Base-by-base conservation (phyloP, 2,888 invertebrate species). In the Drosophila basisetae region DNA sequence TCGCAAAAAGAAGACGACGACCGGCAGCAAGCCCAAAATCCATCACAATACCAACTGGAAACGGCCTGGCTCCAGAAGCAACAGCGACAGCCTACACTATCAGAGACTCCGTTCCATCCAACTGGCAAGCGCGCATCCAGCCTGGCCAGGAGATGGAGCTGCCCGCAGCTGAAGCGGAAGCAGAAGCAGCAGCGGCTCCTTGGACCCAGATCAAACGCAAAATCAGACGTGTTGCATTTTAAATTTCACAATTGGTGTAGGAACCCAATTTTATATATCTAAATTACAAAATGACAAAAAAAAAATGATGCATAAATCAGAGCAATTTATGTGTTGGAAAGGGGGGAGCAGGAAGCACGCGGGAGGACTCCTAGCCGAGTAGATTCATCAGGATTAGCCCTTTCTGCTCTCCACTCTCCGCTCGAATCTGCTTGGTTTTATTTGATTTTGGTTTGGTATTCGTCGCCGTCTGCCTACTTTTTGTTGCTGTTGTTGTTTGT, bases 301-400 rank as follows among this genome's bases (percentile, higher is more conserved):
- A 37, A 41, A n/a, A 10, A 41, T 4, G 0, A 10, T 41, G n/a
- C 2, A 4, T 41, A 10, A n/a, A 41, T 2, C 37, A 37, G 1
- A 37, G 7, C 18, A 37, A 37, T 18, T 31, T 2, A 9, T 18
- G 37, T 5, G 18, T 37, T 37, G 18, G 7, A 37, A 2, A 7
- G 37, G 37, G 33, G 35, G 13, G 35, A 35, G 16, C 35, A 16
- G 35, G 16, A 37, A 37, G 7, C 37, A 7, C 37, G 6, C 16
- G 6, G 18, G 18, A 37, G 37, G 18, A 37, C 18, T 37, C 37
- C 16, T 37, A 18, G 7, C 18, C 6, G 37, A 37, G 18, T 37
- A 18, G 37, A 6, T 85, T 72, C 59, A 68, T 71, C 69, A 82
- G 86, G 89, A 83, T 84, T 83, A 85, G 62, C 69, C 49, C 33